These are phyloP conservation scores for Rhinogobio ventralis DNA, from an alignment of 2,797 vertebrate species.

Conservation along the genomic window DNA sequence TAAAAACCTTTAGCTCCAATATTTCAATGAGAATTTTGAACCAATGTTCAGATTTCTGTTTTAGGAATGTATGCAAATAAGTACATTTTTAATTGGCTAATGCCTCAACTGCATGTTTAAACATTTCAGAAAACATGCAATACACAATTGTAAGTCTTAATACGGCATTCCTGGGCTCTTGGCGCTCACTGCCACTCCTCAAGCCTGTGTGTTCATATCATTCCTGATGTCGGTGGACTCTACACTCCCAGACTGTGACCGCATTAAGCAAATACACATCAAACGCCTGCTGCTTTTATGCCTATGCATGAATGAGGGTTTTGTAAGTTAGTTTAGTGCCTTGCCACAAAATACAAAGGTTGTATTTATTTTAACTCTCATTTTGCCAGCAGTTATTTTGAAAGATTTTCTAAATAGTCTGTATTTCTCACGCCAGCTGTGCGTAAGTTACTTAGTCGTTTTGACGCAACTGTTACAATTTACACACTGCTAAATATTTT, in stretches of 20 bases:
- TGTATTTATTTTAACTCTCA: constrained; percentile 12
- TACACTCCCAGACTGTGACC: constrained; percentile 8
- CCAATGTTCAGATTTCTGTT: not conserved
- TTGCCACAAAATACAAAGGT: constrained; percentile 24
- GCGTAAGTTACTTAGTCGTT: not conserved
- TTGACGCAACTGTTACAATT: not conserved
- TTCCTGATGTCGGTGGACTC: constrained; percentile 13
- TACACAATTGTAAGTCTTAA: not conserved
- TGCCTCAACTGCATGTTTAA: not conserved
- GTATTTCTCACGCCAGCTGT: not conserved
- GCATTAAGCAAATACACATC: constrained; percentile 34
- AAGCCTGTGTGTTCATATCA: not conserved
- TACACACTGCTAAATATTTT: not conserved
- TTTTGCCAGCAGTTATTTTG: not conserved
- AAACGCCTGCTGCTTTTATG: constrained; percentile 10
- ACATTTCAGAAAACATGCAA: not conserved
- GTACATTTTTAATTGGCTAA: not conserved
- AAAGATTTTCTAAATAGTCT: not conserved
- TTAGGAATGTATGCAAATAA: not conserved
- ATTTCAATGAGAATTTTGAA: too few species aligned
- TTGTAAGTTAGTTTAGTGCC: constrained; percentile 20
- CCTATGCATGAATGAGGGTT: not conserved
- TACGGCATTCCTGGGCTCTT: not conserved
- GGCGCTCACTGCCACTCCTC: not conserved
- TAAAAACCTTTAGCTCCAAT: not conserved